These are phyloP conservation scores for Phoeniculus purpureus DNA, from an alignment of 2,797 vertebrate species.

Conservation along the genomic window DNA sequence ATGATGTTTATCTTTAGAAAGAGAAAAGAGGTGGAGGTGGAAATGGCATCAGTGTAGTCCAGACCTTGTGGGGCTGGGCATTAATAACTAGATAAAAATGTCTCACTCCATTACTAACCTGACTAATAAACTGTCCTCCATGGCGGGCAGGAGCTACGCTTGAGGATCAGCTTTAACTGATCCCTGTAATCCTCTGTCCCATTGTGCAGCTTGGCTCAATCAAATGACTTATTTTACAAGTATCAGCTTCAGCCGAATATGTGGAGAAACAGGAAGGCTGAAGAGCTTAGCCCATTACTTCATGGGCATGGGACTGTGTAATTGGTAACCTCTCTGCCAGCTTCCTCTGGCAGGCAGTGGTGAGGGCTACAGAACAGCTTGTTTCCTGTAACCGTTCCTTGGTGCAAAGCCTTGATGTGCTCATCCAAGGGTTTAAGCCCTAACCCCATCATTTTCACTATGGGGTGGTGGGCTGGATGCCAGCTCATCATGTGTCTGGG, in stretches of 20 bases:
- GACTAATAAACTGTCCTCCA: neutral
- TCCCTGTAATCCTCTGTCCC: neutral
- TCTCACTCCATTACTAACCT: neutral
- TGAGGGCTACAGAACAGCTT: neutral
- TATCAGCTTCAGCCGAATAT: neutral
- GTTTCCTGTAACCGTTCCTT: neutral
- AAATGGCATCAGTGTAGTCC: neutral
- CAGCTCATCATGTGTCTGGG: neutral
- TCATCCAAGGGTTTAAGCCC: neutral
- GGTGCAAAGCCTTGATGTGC: neutral
- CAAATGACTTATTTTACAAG: neutral
- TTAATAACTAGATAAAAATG: too few relatives aligned
- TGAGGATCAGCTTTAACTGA: neutral
- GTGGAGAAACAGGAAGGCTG: neutral
- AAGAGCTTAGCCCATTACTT: neutral
- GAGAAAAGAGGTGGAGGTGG: neutral
- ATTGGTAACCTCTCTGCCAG: neutral
- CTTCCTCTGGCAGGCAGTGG: neutral
- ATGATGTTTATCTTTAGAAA: neutral
- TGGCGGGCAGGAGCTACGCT: neutral
- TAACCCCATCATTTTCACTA: conserved; percentile 3
- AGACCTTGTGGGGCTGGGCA: neutral
- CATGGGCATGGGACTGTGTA: neutral
- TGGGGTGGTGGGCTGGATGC: neutral
- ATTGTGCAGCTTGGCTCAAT: neutral